Base-by-base conservation (phyloP, 53 echinoderm and acorn worm species). In the Glandiceps talaboti region DNA sequence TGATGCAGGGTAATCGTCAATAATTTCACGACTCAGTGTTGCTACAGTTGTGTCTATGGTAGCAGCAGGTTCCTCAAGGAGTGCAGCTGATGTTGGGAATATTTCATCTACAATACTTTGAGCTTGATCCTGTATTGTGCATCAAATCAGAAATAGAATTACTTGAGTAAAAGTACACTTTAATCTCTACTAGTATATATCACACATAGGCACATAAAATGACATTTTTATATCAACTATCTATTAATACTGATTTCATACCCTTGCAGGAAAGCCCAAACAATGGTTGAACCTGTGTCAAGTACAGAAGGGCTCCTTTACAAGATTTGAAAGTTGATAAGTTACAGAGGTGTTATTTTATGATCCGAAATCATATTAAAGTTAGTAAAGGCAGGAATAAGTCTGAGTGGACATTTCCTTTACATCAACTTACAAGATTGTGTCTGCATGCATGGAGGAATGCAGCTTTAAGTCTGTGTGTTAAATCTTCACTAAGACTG, bases 1-100 rank as follows among this genome's bases (percentile, higher is more conserved):
- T 14, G 97, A 90, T 0, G 97, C 92, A 27, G 97, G 97, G 87
- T 90, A 96, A 83, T 96, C 97, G 79, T 96, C 92, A 75, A 93
- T 93, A 78, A 96, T 85, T 30, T 92, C 93, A 77, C 88, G 86
- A 78, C 97, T 96, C 26, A 96, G 89, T 77, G 83, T 88, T 28
- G 89, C 85, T 0, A 96, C 93, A 30, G 92, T 90, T 26, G 79
- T 80, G 79, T 96, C 97, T 26, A 96, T 80, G 29, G 93, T 81
- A 0, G 97, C 92, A 0, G 87, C 89, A 31, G 86, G 74, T 82
- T 87, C 88, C 72, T 84, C 80, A 29, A 82, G 78, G 30, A 84
- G 78, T 32, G 82, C 74, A 25, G 86, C 28, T 30, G 75, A 79
- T 20, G 80, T 27, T 25, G 91, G 85, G 79, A 96, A 96, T 27